A percentile compares a stretch with the other conserved stretches of the same genome.
These are phyloP conservation scores for Caiman crocodilus DNA, from an alignment of 2,797 vertebrate genomes.

Conservation along the genomic window DNA sequence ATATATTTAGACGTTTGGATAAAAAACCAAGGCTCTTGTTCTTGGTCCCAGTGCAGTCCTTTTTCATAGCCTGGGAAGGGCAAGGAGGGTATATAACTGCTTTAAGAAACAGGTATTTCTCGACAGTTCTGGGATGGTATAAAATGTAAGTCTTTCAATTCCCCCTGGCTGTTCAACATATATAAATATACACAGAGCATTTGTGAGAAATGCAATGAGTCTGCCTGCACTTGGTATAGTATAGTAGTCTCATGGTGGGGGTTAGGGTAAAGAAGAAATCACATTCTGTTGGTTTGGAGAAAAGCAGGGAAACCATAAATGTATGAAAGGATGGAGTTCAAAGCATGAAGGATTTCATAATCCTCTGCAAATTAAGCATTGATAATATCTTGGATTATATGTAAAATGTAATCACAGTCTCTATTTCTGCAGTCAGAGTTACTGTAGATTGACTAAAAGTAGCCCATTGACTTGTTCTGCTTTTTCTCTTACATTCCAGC, in stretches of 20 bases:
- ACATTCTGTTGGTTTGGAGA: background rate
- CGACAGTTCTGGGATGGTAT: background rate
- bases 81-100: constrained; percentile 23
- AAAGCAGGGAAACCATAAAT: background rate
- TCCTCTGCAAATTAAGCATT: background rate
- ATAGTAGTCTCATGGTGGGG: background rate
- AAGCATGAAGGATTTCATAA: background rate
- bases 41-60: constrained; percentile 27
- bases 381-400: background rate
- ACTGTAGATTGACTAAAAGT: too few relatives aligned
- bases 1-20: constrained; percentile 42
- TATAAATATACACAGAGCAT: background rate
- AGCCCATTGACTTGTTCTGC: too few relatives aligned
- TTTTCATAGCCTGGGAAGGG: constrained; percentile 47
- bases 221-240: background rate
- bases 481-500: too few relatives aligned
- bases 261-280: constrained; percentile 2
- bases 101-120: constrained; percentile 14
- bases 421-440: too few relatives aligned
- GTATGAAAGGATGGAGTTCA: background rate
- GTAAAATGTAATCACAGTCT: background rate
- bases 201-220: background rate
- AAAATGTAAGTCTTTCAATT: constrained; percentile 6
- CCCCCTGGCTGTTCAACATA: background rate
- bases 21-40: constrained; percentile 21